Conservation (phyloP, 2,888 invertebrate species). For the Graphium colonna region DNA sequence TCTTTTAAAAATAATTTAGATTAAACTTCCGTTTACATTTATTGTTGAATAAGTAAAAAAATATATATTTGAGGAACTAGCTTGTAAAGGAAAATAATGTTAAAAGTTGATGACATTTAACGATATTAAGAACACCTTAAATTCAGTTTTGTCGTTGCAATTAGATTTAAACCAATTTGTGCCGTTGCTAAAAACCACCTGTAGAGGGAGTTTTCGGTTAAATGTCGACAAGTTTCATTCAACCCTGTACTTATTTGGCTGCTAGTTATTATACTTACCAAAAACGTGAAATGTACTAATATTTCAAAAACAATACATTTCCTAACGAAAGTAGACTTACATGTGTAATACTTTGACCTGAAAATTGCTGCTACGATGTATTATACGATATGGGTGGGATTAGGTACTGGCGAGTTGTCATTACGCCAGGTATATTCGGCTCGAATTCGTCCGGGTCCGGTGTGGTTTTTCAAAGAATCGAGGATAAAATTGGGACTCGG, state of each 20-base stretch:
- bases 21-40: no score
- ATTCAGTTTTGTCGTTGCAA: no score
- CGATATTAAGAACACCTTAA: no score
- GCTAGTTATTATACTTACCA: no score
- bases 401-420: not conserved
- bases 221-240: slow-evolving; percentile 4
- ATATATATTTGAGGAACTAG: no score
- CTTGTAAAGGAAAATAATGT: no score
- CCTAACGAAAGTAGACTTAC: not conserved
- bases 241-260: not conserved
- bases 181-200: not conserved
- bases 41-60: no score
- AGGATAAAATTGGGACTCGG: not conserved
- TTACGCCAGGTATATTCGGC: not conserved
- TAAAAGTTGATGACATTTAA: no score
- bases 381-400: not conserved
- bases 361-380: not conserved
- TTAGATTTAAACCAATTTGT: no score
- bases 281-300: no score
- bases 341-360: not conserved
- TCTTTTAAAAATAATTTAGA: not conserved
- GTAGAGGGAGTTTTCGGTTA: not conserved
- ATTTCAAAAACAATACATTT: not conserved
- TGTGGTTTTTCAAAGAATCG: not conserved
- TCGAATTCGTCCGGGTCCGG: not conserved